Evolutionary conservation across 2,888 invertebrate species (phyloP).

Genomic region (Pycnomerus fuliginosus): DNA sequence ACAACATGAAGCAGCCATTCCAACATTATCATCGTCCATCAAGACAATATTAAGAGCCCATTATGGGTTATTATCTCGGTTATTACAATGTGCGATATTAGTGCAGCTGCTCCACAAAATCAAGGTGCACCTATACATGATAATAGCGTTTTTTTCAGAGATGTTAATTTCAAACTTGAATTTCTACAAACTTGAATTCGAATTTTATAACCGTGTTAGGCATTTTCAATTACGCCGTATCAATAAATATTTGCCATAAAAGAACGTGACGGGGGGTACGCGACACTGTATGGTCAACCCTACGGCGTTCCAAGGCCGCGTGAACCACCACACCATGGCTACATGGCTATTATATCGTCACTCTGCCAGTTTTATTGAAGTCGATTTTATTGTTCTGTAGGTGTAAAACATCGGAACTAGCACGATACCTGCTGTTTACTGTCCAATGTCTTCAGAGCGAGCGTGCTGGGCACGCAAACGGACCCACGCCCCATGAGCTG

Average conservation of each 20-base stretch:
- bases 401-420: slow-evolving; percentile 45
- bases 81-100: no score
- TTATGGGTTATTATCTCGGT: no score
- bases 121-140: no score
- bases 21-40: no score
- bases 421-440: slow-evolving; percentile 38
- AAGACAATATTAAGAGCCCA: no score
- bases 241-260: slow-evolving; percentile 24
- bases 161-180: no score
- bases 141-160: no score
- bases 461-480: slow-evolving; percentile 26
- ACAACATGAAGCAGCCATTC: no score
- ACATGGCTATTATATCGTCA: slow-evolving; percentile 25
- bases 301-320: slow-evolving; percentile 7
- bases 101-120: no score
- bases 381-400: slow-evolving; percentile 48
- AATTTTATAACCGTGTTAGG: slow-evolving; percentile 13
- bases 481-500: no score
- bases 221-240: slow-evolving; percentile 24
- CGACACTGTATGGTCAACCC: slow-evolving; percentile 10
- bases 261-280: slow-evolving; percentile 16
- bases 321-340: slow-evolving; percentile 8
- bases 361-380: slow-evolving; percentile 43
- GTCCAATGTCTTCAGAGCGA: slow-evolving; percentile 26
- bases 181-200: no score